A percentile compares a stretch with the other conserved stretches of the same genome.
These are phyloP conservation scores for Nothoprocta perdicaria DNA, from an alignment of 2,113 vertebrate species.

Conservation along the genomic window DNA sequence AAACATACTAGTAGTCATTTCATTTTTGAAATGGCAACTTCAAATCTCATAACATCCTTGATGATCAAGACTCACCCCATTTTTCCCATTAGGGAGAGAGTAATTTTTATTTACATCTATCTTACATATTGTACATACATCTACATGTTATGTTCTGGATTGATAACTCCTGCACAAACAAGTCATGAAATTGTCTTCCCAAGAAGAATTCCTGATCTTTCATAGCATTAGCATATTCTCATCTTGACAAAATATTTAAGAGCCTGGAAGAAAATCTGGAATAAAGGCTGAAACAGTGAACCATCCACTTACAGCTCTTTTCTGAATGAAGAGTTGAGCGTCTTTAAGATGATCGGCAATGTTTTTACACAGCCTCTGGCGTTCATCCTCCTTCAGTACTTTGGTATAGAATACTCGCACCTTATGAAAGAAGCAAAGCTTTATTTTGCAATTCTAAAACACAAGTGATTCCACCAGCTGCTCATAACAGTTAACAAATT, in stretches of 20 bases:
- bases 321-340: slow-evolving; percentile 93
- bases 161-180: neutral
- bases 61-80: neutral
- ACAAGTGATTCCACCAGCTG: neutral
- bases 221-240: neutral
- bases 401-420: slow-evolving; percentile 86
- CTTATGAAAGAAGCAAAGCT: slow-evolving; percentile 59
- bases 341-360: slow-evolving; percentile 86
- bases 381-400: slow-evolving; percentile 87
- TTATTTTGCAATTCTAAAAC: neutral
- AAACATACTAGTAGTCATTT: neutral
- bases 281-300: neutral
- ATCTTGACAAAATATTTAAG: neutral
- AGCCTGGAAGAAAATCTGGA: neutral
- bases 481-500: neutral
- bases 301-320: slow-evolving; percentile 83
- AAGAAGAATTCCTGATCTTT: neutral
- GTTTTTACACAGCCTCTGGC: slow-evolving; percentile 89
- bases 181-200: neutral
- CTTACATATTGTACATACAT: neutral
- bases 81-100: neutral
- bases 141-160: neutral
- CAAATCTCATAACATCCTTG: neutral
- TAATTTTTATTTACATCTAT: neutral
- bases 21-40: neutral